These are phyloP conservation scores for Notolepis coatsorum DNA, from an alignment of 2,797 vertebrate species.

Conservation along the genomic window DNA sequence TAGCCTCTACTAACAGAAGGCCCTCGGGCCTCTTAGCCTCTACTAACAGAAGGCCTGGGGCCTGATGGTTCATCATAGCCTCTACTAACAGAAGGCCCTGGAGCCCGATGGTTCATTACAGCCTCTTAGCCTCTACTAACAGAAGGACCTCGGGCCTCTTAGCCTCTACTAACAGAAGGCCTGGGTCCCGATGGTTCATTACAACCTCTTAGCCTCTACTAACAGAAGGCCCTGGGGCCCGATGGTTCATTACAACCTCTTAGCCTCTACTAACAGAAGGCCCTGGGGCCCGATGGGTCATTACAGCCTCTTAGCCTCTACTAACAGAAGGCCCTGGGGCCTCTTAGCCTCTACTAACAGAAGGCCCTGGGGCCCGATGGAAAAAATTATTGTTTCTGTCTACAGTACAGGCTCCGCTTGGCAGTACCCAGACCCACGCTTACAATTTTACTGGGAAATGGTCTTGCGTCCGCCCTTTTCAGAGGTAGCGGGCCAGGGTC, in stretches of 20 bases:
- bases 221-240: not conserved
- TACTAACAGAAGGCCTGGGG: not conserved
- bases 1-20: not conserved
- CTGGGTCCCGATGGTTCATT: not conserved
- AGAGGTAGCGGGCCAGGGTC: constrained; percentile 33
- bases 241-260: not conserved
- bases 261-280: not conserved
- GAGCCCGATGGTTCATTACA: not conserved
- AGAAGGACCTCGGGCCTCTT: not conserved
- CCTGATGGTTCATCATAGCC: not conserved
- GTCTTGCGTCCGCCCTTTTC: constrained; percentile 60
- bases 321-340: not conserved
- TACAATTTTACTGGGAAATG: constrained; percentile 49
- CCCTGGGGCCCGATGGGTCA: not conserved
- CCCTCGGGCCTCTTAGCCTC: not conserved
- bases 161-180: no score
- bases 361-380: not conserved
- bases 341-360: not conserved
- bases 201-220: not conserved
- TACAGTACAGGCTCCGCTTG: constrained; percentile 46
- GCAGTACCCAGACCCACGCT: constrained; percentile 27
- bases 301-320: not conserved
- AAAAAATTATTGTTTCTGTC: constrained; percentile 14
- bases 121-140: not conserved
- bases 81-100: not conserved